Base-by-base conservation (phyloP, 2,113 vertebrate genomes). In the Python bivittatus region DNA sequence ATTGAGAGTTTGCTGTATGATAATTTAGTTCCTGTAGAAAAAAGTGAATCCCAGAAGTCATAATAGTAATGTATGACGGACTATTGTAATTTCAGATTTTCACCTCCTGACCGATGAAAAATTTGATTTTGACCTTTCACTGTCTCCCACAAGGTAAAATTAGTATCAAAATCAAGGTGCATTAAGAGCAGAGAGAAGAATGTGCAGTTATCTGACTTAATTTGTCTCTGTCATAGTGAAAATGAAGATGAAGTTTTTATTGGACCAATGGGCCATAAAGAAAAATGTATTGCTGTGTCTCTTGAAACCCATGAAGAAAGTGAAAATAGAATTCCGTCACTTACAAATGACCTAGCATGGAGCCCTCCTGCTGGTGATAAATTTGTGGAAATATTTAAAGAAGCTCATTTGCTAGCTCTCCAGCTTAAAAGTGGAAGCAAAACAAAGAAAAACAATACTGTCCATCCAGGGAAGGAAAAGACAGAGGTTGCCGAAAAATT, bases 191-290 rank as follows among this genome's bases (percentile, higher is more conserved):
- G 68, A 13, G 1, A 9, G 61, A 0, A 10, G 1, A 2, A 1
- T 0, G 0, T 57, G 2, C 17, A n/a, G 3, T 86, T 10, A 48
- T 54, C 90, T 83, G 4, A 88, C 83, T 96, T 25, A 95, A 22
- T 84, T 96, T 25, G 72, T 23, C 92, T 96, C 61, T 88, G 38
- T 93, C 94, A 86, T 29, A 98, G 97, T 56, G 97, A 97, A 88
- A 97, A 98, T 60, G 98, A 99, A 61, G 98, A 98, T 25, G 99
- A 99, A 93, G 99, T 99, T 52, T 99, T 99, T 93, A 8, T 98
- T 44, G 99, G 98, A 56, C 98, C 98, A 0, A 0, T 98, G 5
- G 94, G 97, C 17, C 98, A 98, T 88, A 98, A 96, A 90, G 98
- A 99, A 95, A 97, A 95, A 90, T 98, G 98, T 8, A 84, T 98